phyloP scores from a whole-genome alignment of 2,797 vertebrate genomes.

The Phalanger gymnotis region DNA sequence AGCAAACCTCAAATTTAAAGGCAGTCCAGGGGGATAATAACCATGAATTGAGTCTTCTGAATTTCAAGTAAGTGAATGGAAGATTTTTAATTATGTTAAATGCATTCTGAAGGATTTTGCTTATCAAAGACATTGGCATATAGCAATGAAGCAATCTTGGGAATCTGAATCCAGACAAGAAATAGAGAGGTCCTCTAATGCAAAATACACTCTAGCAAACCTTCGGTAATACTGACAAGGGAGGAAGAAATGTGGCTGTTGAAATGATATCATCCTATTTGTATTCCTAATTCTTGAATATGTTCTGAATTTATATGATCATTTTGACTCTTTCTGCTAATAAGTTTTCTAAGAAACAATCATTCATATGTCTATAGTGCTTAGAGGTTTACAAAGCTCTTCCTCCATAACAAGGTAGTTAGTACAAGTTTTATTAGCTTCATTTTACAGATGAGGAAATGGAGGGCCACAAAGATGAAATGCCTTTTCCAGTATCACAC shows the following conservation, averaged over 20 bases:
- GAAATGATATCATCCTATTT: conserved; percentile 34
- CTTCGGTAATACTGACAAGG: conserved; percentile 35
- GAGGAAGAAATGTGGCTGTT: conserved; percentile 33
- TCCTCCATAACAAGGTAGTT: neutral
- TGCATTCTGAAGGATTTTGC: conserved; percentile 61
- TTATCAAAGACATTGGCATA: conserved; percentile 66
- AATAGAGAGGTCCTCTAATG: conserved; percentile 45
- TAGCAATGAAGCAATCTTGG: conserved; percentile 59
- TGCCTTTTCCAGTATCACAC: neutral
- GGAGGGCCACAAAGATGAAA: neutral
- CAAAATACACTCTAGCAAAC: conserved; percentile 6
- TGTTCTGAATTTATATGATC: conserved; percentile 4
- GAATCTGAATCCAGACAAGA: conserved; percentile 64
- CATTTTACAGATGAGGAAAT: neutral
- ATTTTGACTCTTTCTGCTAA: neutral
- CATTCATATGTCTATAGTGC: conserved; percentile 18
- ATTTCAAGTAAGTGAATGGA: conserved; percentile 86
- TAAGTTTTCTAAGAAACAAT: conserved; percentile 26
- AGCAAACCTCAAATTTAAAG: conserved; percentile 84
- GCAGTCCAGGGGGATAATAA: conserved; percentile 83
- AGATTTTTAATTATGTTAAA: conserved; percentile 78
- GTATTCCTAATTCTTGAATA: neutral
- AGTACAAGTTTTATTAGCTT: neutral
- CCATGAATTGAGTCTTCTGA: conserved; percentile 85
- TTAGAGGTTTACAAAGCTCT: conserved; percentile 9